These are phyloP conservation scores for Crenichthys baileyi DNA, from an alignment of 2,797 vertebrate genomes.

Conservation along the genomic window DNA sequence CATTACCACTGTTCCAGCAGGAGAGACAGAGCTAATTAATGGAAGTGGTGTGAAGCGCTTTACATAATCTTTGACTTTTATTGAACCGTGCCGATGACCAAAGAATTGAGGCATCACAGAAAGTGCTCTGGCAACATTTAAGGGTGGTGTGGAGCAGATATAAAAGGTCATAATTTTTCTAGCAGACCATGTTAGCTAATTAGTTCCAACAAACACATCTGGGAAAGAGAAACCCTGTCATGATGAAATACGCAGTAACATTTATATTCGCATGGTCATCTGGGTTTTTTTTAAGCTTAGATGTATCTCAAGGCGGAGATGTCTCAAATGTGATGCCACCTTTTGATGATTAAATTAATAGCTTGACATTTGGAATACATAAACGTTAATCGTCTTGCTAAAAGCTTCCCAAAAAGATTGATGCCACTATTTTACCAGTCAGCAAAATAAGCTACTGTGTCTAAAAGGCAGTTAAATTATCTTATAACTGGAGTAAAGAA, in stretches of 20 bases:
- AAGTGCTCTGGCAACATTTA: conserved; percentile 51
- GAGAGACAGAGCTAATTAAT: conserved; percentile 50
- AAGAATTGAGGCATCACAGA: conserved; percentile 41
- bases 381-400: not conserved
- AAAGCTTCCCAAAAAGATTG: conserved; percentile 13
- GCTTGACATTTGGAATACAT: conserved; percentile 14
- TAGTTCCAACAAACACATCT: conserved; percentile 53
- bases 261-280: conserved; percentile 61
- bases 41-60: conserved; percentile 63
- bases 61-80: conserved; percentile 63
- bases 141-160: conserved; percentile 42
- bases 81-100: conserved; percentile 59
- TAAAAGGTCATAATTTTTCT: conserved; percentile 57
- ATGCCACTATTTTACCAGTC: conserved; percentile 15
- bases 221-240: conserved; percentile 28
- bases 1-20: conserved; percentile 49
- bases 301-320: conserved; percentile 33
- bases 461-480: not conserved
- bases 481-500: conserved; percentile 5
- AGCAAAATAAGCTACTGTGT: conserved; percentile 4
- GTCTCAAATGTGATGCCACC: conserved; percentile 5
- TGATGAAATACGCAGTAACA: conserved; percentile 47
- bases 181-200: conserved; percentile 65
- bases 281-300: conserved; percentile 16
- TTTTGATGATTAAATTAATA: conserved; percentile 6